These are phyloP conservation scores for Drosophila subquinaria DNA, from an alignment of 2,888 invertebrate genomes.

Conservation along the genomic window DNA sequence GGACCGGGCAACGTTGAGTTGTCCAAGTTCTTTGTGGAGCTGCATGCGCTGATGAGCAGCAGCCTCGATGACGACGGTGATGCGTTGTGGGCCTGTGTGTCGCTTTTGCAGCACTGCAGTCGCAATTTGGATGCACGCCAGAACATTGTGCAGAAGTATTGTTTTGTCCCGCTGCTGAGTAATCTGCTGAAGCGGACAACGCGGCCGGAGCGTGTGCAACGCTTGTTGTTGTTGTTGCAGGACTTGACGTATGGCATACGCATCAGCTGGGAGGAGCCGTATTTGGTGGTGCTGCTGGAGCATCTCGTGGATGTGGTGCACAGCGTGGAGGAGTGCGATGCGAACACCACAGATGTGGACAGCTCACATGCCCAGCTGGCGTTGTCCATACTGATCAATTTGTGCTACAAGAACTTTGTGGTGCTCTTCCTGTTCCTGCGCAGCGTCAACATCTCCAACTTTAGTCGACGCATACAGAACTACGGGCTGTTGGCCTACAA, in stretches of 20 bases:
- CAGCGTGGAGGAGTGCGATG: slow-evolving; percentile 84
- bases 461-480: slow-evolving; percentile 80
- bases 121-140: slow-evolving; percentile 80
- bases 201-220: slow-evolving; percentile 78
- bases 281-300: slow-evolving; percentile 89
- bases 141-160: slow-evolving; percentile 81
- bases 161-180: slow-evolving; percentile 82
- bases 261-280: slow-evolving; percentile 93
- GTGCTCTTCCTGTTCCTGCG: slow-evolving; percentile 91
- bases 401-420: slow-evolving; percentile 92
- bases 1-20: slow-evolving; percentile 77
- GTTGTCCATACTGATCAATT: slow-evolving; percentile 91
- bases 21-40: slow-evolving; percentile 83
- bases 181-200: slow-evolving; percentile 73
- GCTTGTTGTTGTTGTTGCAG: slow-evolving; percentile 85
- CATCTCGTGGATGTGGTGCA: slow-evolving; percentile 89
- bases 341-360: slow-evolving; percentile 60
- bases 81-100: slow-evolving; percentile 81
- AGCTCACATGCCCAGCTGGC: slow-evolving; percentile 84
- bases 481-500: slow-evolving; percentile 84
- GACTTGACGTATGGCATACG: slow-evolving; percentile 92
- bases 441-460: slow-evolving; percentile 87
- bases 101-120: slow-evolving; percentile 80
- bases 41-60: slow-evolving; percentile 80
- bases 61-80: slow-evolving; percentile 76